These are phyloP conservation scores for Ondatra zibethicus DNA, from an alignment of 2,113 vertebrate genomes.

Conservation along the genomic window DNA sequence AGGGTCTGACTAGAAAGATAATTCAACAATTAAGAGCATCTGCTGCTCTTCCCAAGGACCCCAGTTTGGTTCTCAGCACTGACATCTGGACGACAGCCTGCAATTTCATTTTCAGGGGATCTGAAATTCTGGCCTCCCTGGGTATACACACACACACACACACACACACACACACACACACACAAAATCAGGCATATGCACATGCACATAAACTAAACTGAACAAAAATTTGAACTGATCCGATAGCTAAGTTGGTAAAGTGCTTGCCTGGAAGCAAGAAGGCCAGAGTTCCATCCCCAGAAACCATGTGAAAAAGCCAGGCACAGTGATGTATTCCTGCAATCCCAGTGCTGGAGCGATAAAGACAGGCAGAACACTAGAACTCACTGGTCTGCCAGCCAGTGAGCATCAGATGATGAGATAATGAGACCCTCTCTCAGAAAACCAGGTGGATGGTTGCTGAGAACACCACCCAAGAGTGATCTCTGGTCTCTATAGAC, in stretches of 20 bases:
- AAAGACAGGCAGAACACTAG: neutral
- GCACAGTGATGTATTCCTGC: neutral
- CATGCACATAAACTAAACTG: neutral
- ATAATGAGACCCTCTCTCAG: neutral
- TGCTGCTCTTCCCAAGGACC: neutral
- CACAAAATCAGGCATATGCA: no score
- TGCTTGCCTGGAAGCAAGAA: neutral
- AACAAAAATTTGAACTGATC: neutral
- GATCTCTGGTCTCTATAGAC: neutral
- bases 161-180: neutral
- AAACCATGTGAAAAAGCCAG: neutral
- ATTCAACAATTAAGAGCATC: neutral
- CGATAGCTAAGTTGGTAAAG: neutral
- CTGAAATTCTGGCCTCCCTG: neutral
- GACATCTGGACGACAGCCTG: neutral
- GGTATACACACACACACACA: neutral
- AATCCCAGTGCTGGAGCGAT: neutral
- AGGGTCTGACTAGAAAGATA: neutral
- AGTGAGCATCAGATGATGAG: neutral
- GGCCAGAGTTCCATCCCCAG: neutral
- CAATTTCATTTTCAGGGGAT: neutral
- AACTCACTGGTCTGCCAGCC: neutral
- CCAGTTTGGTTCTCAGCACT: neutral
- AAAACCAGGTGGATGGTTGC: neutral
- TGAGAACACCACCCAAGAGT: neutral